Evolutionary conservation across 2,113 vertebrate genomes (phyloP).

Genomic region (Anser brachyrhynchus): DNA sequence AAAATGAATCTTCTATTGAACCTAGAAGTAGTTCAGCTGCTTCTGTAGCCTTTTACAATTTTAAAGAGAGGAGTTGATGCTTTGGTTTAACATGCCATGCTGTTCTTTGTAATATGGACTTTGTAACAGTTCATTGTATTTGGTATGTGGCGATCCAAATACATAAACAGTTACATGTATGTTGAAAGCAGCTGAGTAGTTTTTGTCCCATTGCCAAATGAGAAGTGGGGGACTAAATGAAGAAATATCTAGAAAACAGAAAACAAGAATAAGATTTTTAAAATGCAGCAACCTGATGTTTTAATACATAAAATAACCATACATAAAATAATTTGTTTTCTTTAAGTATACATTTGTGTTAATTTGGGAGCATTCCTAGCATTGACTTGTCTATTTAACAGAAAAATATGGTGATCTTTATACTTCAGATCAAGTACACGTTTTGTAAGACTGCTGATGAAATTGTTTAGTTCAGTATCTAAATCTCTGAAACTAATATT

Average conservation of each 20-base stretch:
- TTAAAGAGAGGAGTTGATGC: not conserved
- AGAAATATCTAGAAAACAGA: not conserved
- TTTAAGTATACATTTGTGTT: not conserved
- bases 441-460: not conserved
- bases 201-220: not conserved
- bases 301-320: not conserved
- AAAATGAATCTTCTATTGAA: not conserved
- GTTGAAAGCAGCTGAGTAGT: not conserved
- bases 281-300: not conserved
- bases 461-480: not conserved
- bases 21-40: not conserved
- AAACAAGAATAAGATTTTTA: not conserved
- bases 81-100: not conserved
- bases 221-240: not conserved
- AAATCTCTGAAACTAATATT: conserved; percentile 1
- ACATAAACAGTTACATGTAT: not conserved
- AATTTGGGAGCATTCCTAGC: not conserved
- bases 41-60: not conserved
- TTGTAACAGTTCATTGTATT: not conserved
- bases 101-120: not conserved
- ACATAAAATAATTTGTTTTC: not conserved
- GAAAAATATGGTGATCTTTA: not conserved
- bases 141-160: not conserved
- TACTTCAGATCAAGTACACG: not conserved
- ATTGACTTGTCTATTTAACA: not conserved